These are phyloP conservation scores for Serripes groenlandicus DNA, from an alignment of 2,888 invertebrate species.

Conservation along the genomic window DNA sequence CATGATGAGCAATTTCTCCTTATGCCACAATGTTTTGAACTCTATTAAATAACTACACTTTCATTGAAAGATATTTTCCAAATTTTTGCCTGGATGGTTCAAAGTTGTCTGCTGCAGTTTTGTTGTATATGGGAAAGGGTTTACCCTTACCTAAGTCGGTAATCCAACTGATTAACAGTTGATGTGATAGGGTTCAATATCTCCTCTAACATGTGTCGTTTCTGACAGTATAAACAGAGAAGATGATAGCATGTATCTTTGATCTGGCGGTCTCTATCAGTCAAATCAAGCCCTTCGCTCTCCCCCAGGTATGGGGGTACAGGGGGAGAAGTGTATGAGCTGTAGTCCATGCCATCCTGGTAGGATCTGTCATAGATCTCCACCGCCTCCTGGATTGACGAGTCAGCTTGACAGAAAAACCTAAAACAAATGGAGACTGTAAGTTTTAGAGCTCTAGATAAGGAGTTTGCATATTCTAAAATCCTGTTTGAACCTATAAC, in stretches of 20 bases:
- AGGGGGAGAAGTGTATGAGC: slow-evolving; percentile 82
- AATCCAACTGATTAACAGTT: slow-evolving; percentile 93
- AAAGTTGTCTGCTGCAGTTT: too few relatives aligned
- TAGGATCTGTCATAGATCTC: slow-evolving; percentile 90
- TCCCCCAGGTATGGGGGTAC: slow-evolving; percentile 84
- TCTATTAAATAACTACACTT: too few relatives aligned
- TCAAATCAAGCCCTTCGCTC: slow-evolving; percentile 38
- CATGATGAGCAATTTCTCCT: neutral
- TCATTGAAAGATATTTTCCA: too few relatives aligned
- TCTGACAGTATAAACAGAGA: slow-evolving; percentile 91
- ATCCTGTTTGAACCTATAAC: too few relatives aligned
- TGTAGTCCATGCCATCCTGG: slow-evolving; percentile 67
- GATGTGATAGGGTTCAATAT: slow-evolving; percentile 92
- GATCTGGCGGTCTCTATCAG: slow-evolving; percentile 61
- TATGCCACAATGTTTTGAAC: neutral
- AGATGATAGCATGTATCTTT: slow-evolving; percentile 93
- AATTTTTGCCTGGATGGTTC: too few relatives aligned
- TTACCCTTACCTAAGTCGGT: slow-evolving; percentile 88
- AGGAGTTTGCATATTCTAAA: too few relatives aligned
- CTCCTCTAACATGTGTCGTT: slow-evolving; percentile 88
- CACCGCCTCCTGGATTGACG: slow-evolving; percentile 91
- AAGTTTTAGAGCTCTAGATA: too few relatives aligned
- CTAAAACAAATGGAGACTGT: slow-evolving; percentile 87
- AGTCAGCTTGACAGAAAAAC: slow-evolving; percentile 91
- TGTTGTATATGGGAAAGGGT: too few relatives aligned